Evolutionary conservation across 2,888 invertebrate species (phyloP), one percentile per base, ranked within the genome.

Genomic region (Amphimallon solstitiale): DNA sequence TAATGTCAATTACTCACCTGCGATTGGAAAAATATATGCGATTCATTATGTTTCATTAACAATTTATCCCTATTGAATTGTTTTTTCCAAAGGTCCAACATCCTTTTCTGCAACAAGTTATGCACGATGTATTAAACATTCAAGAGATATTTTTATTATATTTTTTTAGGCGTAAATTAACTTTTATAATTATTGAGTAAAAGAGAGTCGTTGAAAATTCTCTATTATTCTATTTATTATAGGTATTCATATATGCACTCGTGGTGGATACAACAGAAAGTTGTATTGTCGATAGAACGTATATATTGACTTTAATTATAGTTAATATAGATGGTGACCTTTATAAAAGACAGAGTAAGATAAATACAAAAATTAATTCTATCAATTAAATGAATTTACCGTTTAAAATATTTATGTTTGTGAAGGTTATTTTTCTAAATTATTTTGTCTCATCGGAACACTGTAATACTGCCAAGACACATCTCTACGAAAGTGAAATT

Each of bases 1-100:
- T n/a, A n/a, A n/a, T n/a, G n/a, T n/a, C n/a, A 66, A 45, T 65
- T 15, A 72, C 78, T 73, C 70, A 81, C 81, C 75, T 81, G 80
- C 19, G 79, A 80, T 68, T 71, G 73, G 49, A 77, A 71, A 68
- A 81, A 81, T 34, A 74, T 70, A 40, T 67, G 70, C 4, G 79
- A 79, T 65, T 76, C 73, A 4, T 78, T 75, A 67, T 80, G 78
- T 15, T 63, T 54, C 43, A 79, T 71, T 38, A 74, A 72, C 59
- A 80, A 72, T 60, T 76, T 72, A 60, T 75, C 68, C 29, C 73
- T 46, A 14, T 75, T 69, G 64, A 80, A 76, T 70, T 79, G 76
- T 56, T 74, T 77, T 67, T 75, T 79, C 77, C 78, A 79, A 68
- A 72, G 12, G 34, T 73, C 71, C 46, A 73, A 48, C 74, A 75